These are phyloP conservation scores for Hemicentrotus pulcherrimus DNA, from an alignment of 35 echinoderm and acorn worm species.

Conservation along the genomic window DNA sequence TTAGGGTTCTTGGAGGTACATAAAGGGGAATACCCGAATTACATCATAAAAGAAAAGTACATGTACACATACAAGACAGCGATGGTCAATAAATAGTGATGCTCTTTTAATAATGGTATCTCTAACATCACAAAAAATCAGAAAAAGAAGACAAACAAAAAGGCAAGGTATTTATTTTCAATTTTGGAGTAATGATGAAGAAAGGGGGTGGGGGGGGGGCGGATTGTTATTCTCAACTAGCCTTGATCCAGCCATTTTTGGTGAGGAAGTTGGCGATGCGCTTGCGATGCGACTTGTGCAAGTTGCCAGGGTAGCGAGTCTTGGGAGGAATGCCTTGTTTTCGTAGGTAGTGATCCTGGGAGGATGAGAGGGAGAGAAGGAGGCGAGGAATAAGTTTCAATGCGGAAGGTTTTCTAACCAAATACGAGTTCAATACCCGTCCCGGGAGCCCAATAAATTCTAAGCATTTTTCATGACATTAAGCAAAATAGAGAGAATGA, in stretches of 20 bases:
- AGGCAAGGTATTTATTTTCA: constrained; percentile 25
- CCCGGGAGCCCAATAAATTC: neutral
- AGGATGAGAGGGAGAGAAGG: neutral
- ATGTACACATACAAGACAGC: neutral
- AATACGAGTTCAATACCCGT: neutral
- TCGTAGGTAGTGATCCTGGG: constrained; percentile 86
- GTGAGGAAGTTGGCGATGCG: constrained; percentile 89
- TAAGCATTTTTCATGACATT: neutral
- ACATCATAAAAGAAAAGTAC: neutral
- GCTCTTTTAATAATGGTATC: neutral
- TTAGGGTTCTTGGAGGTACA: neutral
- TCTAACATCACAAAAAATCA: neutral
- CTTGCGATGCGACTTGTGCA: constrained; percentile 88
- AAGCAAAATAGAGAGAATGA: neutral
- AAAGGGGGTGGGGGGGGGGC: constrained; percentile 16
- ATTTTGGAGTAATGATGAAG: constrained; percentile 18
- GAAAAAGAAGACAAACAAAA: neutral
- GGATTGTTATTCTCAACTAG: constrained; percentile 11
- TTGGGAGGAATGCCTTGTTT: constrained; percentile 87
- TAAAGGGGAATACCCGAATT: neutral
- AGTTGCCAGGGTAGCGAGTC: constrained; percentile 88
- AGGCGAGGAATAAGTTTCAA: neutral
- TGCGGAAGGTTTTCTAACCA: neutral
- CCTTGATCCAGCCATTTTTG: constrained; percentile 70
- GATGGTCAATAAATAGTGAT: constrained; percentile 25